These are phyloP conservation scores for Stegana nigrithorax DNA, from an alignment of 2,888 invertebrate genomes.

Conservation along the genomic window DNA sequence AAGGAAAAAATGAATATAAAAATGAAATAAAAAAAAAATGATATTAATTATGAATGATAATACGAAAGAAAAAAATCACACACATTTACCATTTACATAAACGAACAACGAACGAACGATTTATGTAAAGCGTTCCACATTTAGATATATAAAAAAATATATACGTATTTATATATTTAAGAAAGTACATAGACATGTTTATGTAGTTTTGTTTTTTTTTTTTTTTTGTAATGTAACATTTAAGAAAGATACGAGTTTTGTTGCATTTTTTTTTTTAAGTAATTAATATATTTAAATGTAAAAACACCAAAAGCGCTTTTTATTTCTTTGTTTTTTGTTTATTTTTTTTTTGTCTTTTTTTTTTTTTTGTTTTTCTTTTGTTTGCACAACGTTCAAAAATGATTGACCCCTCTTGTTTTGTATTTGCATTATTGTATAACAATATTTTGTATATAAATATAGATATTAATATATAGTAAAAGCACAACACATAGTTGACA, in stretches of 20 bases:
- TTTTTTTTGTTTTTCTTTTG: conserved; percentile 34
- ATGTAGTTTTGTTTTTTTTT: conserved; percentile 19
- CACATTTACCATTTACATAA: conserved; percentile 60
- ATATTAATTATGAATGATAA: conserved; percentile 20
- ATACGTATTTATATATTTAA: not conserved
- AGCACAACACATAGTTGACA: conserved; percentile 62
- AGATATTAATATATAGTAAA: conserved; percentile 35
- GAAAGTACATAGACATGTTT: not conserved
- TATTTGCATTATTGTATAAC: conserved; percentile 38
- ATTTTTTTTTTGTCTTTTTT: conserved; percentile 26
- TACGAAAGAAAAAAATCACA: conserved; percentile 44
- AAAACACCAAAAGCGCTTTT: conserved; percentile 64
- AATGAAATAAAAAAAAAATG: conserved; percentile 1
- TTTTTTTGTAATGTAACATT: conserved; percentile 20
- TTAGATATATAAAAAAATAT: conserved; percentile 46
- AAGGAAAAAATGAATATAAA: conserved; percentile 24
- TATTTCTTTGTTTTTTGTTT: conserved; percentile 44
- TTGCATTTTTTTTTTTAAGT: conserved; percentile 23
- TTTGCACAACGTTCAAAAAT: conserved; percentile 61
- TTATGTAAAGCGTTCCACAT: conserved; percentile 65
- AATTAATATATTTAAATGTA: conserved; percentile 24
- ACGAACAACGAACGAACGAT: conserved; percentile 59
- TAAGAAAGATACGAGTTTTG: conserved; percentile 14
- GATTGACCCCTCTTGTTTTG: conserved; percentile 64
- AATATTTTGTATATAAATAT: conserved; percentile 20